Conservation (phyloP, 2,113 vertebrate species). For the Pitta sordida region DNA sequence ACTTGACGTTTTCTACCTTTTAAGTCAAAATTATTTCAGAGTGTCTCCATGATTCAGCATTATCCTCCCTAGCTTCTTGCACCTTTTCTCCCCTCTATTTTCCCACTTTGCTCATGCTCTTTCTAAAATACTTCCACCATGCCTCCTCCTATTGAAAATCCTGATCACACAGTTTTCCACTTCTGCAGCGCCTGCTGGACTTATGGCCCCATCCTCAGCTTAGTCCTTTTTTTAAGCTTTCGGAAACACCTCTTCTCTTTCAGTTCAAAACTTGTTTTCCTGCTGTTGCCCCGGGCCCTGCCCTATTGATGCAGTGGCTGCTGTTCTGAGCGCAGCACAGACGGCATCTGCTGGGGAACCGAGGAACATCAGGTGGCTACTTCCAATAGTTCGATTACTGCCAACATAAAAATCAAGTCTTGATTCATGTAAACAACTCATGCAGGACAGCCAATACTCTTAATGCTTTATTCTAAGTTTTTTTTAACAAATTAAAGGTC, state of each 20-base stretch:
- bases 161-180: not conserved
- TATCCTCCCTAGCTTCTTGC: not conserved
- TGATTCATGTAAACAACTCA: not conserved
- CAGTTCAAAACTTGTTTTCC: not conserved
- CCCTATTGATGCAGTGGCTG: not conserved
- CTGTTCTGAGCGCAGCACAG: not conserved
- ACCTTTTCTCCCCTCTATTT: accelerated
- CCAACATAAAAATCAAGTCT: not conserved
- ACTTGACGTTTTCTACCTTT: not conserved
- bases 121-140: not conserved
- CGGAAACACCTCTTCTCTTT: not conserved
- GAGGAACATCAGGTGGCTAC: not conserved
- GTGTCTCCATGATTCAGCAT: not conserved
- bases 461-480: not conserved
- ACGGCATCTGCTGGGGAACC: conserved; percentile 42
- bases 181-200: not conserved
- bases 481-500: not conserved
- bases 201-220: not conserved
- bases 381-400: accelerated
- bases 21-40: not conserved
- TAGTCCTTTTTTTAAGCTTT: not conserved
- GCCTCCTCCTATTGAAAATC: not conserved
- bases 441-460: not conserved
- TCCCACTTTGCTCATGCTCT: not conserved
- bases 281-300: not conserved